A percentile compares a stretch with the other conserved stretches of the same genome.
Evolutionary conservation across 2,113 vertebrate genomes (phyloP).

Genomic region (Leucopternis melanops): DNA sequence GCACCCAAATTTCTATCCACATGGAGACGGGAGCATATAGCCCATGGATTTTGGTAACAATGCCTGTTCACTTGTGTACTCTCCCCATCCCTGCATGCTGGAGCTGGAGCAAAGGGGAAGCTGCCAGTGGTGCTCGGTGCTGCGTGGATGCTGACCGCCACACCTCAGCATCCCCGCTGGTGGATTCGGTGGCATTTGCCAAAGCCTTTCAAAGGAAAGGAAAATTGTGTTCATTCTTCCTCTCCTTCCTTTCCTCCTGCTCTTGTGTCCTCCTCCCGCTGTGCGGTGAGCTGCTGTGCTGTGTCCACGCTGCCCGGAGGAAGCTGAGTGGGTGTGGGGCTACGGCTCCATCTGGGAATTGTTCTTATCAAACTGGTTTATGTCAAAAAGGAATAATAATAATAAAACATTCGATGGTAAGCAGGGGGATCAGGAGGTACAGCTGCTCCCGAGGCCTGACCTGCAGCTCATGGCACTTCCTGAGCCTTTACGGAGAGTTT

Average conservation of each 20-base stretch:
- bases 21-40: accelerated
- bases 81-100: not conserved
- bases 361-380: not conserved
- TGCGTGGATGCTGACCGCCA: not conserved
- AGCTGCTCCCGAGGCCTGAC: not conserved
- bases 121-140: accelerated
- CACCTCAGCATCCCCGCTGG: not conserved
- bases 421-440: not conserved
- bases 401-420: not conserved
- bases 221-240: conserved; percentile 12
- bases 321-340: conserved; percentile 11
- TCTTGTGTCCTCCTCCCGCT: not conserved
- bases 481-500: not conserved
- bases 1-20: not conserved
- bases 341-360: not conserved
- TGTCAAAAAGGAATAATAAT: not conserved
- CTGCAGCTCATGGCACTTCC: not conserved
- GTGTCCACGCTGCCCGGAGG: not conserved
- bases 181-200: not conserved
- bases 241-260: not conserved
- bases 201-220: conserved; percentile 21
- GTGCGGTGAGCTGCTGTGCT: not conserved
- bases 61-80: too few relatives aligned
- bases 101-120: not conserved
- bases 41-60: not conserved